phyloP scores from a whole-genome alignment of 2,888 invertebrate genomes.

The Linnaemya vulpina region DNA sequence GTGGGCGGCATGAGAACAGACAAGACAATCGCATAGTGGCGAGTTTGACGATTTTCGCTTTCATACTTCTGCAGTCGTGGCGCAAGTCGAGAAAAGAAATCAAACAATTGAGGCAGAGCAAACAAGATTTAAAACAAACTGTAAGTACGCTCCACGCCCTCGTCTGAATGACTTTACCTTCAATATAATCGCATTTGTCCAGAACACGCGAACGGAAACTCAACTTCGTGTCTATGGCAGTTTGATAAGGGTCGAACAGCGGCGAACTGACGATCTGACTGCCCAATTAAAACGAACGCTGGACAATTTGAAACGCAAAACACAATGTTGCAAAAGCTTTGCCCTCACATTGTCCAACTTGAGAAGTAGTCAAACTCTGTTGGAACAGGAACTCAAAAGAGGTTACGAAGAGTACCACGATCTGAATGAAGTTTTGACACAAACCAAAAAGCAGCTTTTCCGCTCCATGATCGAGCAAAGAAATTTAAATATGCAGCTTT shows the following conservation, averaged over 20 bases:
- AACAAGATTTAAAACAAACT: constrained; percentile 74
- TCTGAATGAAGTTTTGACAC: constrained; percentile 70
- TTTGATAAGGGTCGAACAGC: constrained; percentile 78
- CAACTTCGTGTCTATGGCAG: constrained; percentile 78
- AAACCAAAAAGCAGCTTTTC: constrained; percentile 75
- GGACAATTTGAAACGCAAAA: constrained; percentile 73
- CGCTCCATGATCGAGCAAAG: constrained; percentile 75
- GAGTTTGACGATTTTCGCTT: constrained; percentile 77
- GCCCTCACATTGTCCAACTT: constrained; percentile 74
- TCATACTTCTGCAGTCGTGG: constrained; percentile 80
- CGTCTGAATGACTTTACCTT: too few relatives aligned
- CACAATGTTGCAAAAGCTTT: constrained; percentile 75
- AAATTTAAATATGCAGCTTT: constrained; percentile 73
- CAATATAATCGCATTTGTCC: background rate
- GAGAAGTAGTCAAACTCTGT: constrained; percentile 73
- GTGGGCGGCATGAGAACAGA: background rate
- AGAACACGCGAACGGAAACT: constrained; percentile 77
- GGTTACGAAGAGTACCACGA: constrained; percentile 70
- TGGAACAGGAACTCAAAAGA: constrained; percentile 74
- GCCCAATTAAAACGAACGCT: constrained; percentile 74
- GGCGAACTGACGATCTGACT: constrained; percentile 78
- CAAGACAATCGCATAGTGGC: constrained; percentile 54
- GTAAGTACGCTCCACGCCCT: constrained; percentile 74
- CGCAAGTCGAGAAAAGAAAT: constrained; percentile 78
- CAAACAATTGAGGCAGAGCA: constrained; percentile 72